Evolutionary conservation across 2,888 invertebrate genomes (phyloP), one percentile per base, ranked within the genome.

Genomic region (Parnassius glacialis): DNA sequence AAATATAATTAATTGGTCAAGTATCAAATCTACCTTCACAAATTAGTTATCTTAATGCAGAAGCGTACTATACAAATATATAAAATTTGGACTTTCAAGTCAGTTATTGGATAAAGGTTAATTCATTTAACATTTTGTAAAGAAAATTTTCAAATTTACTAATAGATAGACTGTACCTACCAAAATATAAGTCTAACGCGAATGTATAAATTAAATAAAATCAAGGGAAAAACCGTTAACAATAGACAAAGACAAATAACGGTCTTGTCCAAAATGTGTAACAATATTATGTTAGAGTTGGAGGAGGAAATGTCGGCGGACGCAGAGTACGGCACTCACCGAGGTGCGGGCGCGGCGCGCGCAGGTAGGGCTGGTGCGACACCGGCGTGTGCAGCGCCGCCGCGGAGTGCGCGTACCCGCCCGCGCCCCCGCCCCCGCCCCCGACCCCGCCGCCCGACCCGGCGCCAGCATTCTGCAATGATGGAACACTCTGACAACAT

Each of bases 331-430:
- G 42, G 20, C 9, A 48, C 63, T 55, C 75, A 87, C 87, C 86
- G 75, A 82, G 79, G n/a, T 83, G 87, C 77, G 90, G 92, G 74
- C 89, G 87, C 75, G 90, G 92, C 70, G 85, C 73, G 62, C 90
- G 89, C 67, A 80, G 87, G 79, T 89, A 92, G 81, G 92, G 82
- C 68, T 82, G 78, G 75, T 89, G 85, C 75, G 86, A 85, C 83
- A 90, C 89, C 78, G 92, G 92, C 85, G 93, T 92, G 89, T 93
- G 93, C 78, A 93, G 91, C 81, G 93, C 93, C 70, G 93, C 85
- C 58, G 92, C 88, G 68, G 85, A 67, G 87, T 61, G 57, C 25
- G 52, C 61, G 57, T 57, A 57, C 61, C 47, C 66, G 68, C 77
- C 87, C 87, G 72, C 80, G 42, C 65, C 84, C 60, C 47, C 66